Base-by-base conservation (phyloP, 2,797 vertebrate genomes). In the Gymnothorax reevesii region DNA sequence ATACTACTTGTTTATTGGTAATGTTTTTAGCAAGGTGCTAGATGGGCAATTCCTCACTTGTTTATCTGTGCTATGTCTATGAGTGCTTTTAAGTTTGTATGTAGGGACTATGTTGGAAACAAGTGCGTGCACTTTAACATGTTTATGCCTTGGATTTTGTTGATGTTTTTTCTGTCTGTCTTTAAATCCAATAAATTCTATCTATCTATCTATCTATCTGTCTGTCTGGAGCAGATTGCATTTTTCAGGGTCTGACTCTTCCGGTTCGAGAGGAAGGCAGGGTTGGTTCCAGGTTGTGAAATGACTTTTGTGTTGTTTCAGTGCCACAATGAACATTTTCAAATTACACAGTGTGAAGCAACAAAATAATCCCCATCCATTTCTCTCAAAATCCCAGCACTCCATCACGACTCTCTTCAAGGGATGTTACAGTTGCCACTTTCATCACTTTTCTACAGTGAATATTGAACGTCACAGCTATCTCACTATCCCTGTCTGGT, bases 261-360 rank as follows among this genome's bases (percentile, higher is more conserved):
- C 94, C 92, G 90, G 86, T 89, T 92, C 93, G 93, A 93, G 91
- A 94, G 91, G 25, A 71, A 25, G n/a, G 12, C 9, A 42, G 73
- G 15, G 42, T 52, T 3, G 15, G 75, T 79, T 79, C 15, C 3
- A 64, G 20, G 49, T 33, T 8, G 27, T 4, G 27, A 64, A 64
- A 33, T 13, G 33, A 10, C 25, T 27, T 59, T 57, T 59, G 5
- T 60, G 25, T 27, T 83, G 54, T 83, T 33, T 60, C 54, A 17
- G 25, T 8, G 57, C 12, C 55, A 3, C 52, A n/a, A 52, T 59
- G 17, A 55, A 83, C 25, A 83, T 52, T 2, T 83, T 83, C 82
- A 57, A 20, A 83, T 83, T 27, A n/a, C 57, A 57, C 20, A 57
- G n/a, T 10, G 55, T 8, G 82, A 83, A 59, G 33, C 57, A 57